Evolutionary conservation across 2,797 vertebrate genomes (phyloP).

Genomic region (Tragelaphus eurycerus): DNA sequence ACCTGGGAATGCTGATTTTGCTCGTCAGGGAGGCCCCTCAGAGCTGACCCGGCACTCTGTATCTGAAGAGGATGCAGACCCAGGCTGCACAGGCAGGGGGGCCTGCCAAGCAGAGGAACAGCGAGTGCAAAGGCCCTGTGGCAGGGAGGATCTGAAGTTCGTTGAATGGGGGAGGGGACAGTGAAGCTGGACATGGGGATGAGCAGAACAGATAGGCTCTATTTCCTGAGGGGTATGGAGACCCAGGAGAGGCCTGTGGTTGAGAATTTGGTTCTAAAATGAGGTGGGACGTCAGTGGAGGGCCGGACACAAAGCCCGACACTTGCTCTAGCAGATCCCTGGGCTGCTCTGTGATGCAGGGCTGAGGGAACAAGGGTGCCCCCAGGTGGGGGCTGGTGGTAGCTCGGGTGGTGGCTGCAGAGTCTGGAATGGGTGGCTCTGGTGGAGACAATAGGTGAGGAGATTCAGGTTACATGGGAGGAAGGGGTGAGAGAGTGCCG

Average conservation of each 20-base stretch:
- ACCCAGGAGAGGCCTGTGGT: neutral
- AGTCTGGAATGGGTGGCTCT: neutral
- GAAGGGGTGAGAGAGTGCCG: neutral
- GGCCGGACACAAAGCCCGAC: neutral
- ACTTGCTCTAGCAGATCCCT: too few relatives aligned
- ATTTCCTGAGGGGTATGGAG: neutral
- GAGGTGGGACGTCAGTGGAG: neutral
- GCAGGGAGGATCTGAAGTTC: neutral
- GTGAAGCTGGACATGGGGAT: neutral
- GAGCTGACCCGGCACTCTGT: neutral
- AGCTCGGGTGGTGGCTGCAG: too few relatives aligned
- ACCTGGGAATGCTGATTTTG: neutral
- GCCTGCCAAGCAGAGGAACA: neutral
- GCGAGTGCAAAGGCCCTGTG: neutral
- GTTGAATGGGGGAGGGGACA: neutral
- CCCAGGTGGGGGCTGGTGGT: neutral
- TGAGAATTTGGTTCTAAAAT: neutral
- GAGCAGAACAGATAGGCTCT: neutral
- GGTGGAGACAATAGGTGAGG: neutral
- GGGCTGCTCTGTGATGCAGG: accelerated
- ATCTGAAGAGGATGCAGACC: neutral
- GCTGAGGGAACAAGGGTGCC: neutral
- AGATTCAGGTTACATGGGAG: too few relatives aligned
- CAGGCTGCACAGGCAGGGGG: neutral
- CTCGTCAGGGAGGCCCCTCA: too few relatives aligned